Conservation (phyloP, 1,140 invertebrate genomes). For the Frieseomelitta varia region DNA sequence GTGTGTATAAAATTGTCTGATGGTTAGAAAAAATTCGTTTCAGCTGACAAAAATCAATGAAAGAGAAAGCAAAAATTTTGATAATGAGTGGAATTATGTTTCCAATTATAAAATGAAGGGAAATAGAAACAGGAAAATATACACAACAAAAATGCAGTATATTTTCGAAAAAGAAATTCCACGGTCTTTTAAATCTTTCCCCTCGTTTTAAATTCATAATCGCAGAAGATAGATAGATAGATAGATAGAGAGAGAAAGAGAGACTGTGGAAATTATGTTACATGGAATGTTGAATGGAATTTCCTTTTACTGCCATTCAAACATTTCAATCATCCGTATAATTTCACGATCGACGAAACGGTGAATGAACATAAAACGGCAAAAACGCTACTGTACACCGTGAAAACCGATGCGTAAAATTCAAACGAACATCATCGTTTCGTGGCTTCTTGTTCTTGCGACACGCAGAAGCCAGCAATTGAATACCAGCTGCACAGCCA, state of each 20-base stretch:
- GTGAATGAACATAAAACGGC: slow-evolving; percentile 7
- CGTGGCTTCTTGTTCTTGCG: background rate
- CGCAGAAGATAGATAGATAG: background rate
- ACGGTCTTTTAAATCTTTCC: background rate
- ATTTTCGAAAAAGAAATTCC: background rate
- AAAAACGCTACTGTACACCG: background rate
- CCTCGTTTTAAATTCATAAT: background rate
- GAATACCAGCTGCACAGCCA: background rate
- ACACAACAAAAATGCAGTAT: background rate
- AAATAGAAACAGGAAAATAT: background rate
- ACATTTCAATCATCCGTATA: slow-evolving; percentile 12
- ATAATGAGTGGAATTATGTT: background rate
- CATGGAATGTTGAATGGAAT: background rate
- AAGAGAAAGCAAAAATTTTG: no score
- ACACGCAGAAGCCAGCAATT: background rate
- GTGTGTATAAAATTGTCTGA: no score
- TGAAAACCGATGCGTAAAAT: slow-evolving; percentile 13
- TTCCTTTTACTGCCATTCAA: background rate
- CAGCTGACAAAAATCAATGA: no score
- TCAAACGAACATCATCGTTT: slow-evolving; percentile 18
- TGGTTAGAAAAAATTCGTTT: no score
- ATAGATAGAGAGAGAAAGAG: background rate
- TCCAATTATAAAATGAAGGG: background rate
- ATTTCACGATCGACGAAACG: slow-evolving; percentile 3
- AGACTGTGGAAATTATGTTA: background rate